Evolutionary conservation across 53 echinoderm and acorn worm species (phyloP), one percentile per base, ranked within the genome.

Genomic region (Holothuria scabra): DNA sequence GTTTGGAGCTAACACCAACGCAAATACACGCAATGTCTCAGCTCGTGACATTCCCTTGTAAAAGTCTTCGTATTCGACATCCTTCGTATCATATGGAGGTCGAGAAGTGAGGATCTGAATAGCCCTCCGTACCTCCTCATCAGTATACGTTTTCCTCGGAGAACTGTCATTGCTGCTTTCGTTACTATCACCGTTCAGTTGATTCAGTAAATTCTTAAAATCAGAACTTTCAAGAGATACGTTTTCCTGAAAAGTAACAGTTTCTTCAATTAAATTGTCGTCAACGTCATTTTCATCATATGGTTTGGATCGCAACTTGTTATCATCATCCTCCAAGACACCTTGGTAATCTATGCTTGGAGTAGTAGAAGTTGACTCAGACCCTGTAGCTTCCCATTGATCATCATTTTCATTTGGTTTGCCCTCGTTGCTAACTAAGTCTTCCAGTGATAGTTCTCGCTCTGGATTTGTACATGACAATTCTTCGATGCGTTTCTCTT

Each of bases 21-120:
- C 76, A 76, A 76, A 76, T 10, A 76, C 76, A 23, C 76, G 76
- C 11, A 41, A 41, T 41, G 41, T 41, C 41, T 41, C 41, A 41
- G 41, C 41, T 41, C 41, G 2, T 41, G 52, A 52, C 22, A 76
- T 52, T 28, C 24, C 25, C 29, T 49, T 23, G 76, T 52, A 76
- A 12, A 76, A 55, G 56, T 20, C 14, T 16, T 49, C 76, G 46
- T 48, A 30, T 8, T 56, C 76, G 11, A 55, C 12, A 52, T 28
- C 56, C 10, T 41, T 41, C 41, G 2, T 41, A 21, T 69, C 69
- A 52, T 76, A 76, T 2, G 76, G 76, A 55, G 76, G 76, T n/a
- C 44, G 38, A 21, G 76, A 76, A 49, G 76, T 76, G 44, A 76
- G 76, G 38, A 76, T 76, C 28, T 76, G 49, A 16, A 76, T 76